Conservation (phyloP, 2,888 invertebrate genomes). For the Acleris sparsana region DNA sequence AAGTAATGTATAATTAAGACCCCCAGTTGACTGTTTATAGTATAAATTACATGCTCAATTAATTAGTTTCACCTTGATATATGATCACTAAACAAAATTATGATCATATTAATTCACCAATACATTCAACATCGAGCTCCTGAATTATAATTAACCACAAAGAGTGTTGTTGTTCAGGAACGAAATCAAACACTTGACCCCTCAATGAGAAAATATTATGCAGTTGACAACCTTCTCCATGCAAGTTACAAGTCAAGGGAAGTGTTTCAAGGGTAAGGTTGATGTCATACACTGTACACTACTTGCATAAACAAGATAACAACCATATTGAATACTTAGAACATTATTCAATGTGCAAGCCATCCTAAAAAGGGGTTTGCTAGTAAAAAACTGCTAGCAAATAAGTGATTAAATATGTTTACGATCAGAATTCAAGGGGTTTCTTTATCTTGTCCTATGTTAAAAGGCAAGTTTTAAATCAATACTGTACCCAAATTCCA, state of each 20-base stretch:
- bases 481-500: background rate
- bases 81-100: too few species aligned
- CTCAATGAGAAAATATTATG: conserved; percentile 9
- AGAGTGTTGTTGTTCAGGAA: too few species aligned
- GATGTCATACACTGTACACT: conserved; percentile 16
- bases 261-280: conserved; percentile 24
- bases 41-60: too few species aligned
- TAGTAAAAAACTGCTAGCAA: too few species aligned
- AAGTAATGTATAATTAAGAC: too few species aligned
- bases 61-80: too few species aligned
- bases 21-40: too few species aligned
- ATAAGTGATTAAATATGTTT: too few species aligned
- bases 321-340: background rate
- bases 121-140: too few species aligned
- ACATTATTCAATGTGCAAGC: background rate
- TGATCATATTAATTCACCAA: too few species aligned
- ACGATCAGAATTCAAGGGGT: too few species aligned
- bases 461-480: background rate
- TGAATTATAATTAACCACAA: too few species aligned
- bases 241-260: conserved; percentile 26
- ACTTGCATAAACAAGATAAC: background rate
- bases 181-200: conserved; percentile 13
- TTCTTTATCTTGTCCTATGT: background rate
- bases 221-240: conserved; percentile 31
- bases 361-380: background rate